Percentiles rank a stretch among this genome's conserved stretches.
Evolutionary conservation across 2,113 vertebrate species (phyloP).

Genomic region (Phocoena sinus): DNA sequence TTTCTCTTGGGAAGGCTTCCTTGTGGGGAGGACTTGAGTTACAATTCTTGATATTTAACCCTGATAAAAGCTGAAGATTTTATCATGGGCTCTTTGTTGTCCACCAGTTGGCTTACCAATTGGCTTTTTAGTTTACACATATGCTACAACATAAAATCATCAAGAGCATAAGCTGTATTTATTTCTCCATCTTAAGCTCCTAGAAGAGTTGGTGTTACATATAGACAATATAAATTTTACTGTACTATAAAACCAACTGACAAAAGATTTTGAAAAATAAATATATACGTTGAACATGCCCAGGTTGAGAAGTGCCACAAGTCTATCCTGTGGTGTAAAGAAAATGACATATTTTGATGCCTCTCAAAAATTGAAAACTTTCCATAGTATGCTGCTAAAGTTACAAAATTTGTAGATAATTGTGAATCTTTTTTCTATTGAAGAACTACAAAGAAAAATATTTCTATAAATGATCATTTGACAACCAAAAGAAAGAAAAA

Average conservation of each 20-base stretch:
- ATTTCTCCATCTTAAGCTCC: background rate
- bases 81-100: background rate
- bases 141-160: background rate
- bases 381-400: background rate
- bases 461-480: background rate
- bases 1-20: background rate
- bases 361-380: background rate
- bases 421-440: background rate
- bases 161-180: background rate
- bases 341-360: background rate
- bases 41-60: background rate
- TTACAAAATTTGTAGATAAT: background rate
- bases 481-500: background rate
- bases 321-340: background rate
- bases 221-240: background rate
- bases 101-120: fast-evolving
- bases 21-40: background rate
- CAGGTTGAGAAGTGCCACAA: background rate
- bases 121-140: background rate
- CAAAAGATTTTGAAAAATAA: background rate
- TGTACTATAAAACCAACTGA: background rate
- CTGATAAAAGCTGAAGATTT: background rate
- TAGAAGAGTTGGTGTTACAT: background rate
- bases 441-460: background rate
- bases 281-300: background rate